phyloP scores from a whole-genome alignment of 2,113 vertebrate species.

The Lasiurus cinereus region DNA sequence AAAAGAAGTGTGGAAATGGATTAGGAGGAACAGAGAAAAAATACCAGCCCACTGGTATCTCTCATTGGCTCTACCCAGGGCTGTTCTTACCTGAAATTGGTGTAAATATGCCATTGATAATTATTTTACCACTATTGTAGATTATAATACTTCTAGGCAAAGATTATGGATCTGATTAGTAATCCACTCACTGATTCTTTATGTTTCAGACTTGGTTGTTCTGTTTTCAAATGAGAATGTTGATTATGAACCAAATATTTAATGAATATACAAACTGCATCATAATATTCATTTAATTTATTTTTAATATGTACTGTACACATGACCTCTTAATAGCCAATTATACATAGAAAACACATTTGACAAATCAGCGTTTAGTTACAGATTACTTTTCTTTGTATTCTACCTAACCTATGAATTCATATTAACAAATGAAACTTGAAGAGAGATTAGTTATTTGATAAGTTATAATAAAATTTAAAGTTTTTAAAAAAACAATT shows the following conservation, averaged over 20 bases:
- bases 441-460: neutral
- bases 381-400: constrained; percentile 30
- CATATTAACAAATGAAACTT: constrained; percentile 35
- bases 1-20: neutral
- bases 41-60: neutral
- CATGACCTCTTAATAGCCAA: neutral
- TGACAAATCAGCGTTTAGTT: neutral
- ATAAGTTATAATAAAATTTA: constrained; percentile 42
- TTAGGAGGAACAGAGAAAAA: neutral
- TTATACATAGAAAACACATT: neutral
- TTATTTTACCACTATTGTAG: neutral
- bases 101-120: neutral
- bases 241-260: constrained; percentile 27
- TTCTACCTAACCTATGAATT: constrained; percentile 5
- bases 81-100: neutral
- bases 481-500: neutral
- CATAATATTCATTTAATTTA: neutral
- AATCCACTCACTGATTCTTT: neutral
- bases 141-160: neutral
- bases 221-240: neutral
- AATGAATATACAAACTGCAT: constrained; percentile 16
- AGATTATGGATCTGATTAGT: neutral
- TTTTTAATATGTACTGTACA: neutral
- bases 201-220: neutral
- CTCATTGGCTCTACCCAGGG: too few relatives aligned